Conservation (phyloP, 1,140 invertebrate genomes). For the Adoxophyes honmai region DNA sequence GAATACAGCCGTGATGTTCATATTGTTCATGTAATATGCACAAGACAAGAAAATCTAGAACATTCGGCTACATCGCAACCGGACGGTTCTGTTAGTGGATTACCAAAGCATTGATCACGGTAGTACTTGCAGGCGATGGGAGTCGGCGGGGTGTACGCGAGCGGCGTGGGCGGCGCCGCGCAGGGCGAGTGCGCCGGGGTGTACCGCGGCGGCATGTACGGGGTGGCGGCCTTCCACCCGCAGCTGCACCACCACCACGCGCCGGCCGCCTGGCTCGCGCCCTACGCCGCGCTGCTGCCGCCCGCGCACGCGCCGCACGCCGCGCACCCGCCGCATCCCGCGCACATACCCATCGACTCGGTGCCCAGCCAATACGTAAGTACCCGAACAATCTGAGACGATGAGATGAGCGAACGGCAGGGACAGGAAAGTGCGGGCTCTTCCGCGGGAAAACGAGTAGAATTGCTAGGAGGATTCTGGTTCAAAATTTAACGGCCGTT, state of each 20-base stretch:
- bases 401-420: too few relatives aligned
- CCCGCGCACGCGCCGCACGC: conserved; percentile 58
- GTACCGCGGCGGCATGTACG: conserved; percentile 63
- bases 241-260: conserved; percentile 63
- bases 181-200: conserved; percentile 56
- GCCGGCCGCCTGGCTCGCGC: conserved; percentile 61
- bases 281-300: conserved; percentile 63
- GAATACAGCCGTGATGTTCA: too few relatives aligned
- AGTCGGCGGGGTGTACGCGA: conserved; percentile 59
- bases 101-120: conserved; percentile 5
- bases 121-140: conserved; percentile 58
- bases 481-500: background rate
- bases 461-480: too few relatives aligned
- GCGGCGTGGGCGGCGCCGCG: conserved; percentile 44
- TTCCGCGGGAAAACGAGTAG: too few relatives aligned
- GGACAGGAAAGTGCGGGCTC: conserved; percentile 13
- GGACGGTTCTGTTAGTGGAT: background rate
- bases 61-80: too few relatives aligned
- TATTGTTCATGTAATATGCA: too few relatives aligned
- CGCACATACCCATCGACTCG: conserved; percentile 67
- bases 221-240: conserved; percentile 57
- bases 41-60: too few relatives aligned
- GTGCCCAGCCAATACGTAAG: conserved; percentile 73
- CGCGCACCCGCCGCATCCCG: conserved; percentile 54
- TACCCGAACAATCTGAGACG: too few relatives aligned